Percentiles rank a stretch among this genome's conserved stretches.
Conservation (phyloP, 2,888 invertebrate species). For the Andrena dorsata region DNA sequence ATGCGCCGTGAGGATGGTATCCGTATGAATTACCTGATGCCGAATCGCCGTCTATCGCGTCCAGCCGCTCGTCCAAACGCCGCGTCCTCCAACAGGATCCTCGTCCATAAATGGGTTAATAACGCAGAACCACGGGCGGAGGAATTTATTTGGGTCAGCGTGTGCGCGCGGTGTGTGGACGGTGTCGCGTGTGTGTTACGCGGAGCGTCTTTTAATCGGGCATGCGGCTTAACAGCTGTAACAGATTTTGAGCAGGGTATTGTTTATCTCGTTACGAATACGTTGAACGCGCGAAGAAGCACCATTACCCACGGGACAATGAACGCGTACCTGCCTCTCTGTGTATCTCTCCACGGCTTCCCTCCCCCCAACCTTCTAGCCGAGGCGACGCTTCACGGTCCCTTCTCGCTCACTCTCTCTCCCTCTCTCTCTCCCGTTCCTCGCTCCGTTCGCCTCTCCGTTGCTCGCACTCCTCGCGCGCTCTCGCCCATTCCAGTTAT, state of each 20-base stretch:
- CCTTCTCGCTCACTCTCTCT: background rate
- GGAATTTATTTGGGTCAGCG: conserved; percentile 65
- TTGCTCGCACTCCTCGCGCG: conserved; percentile 11
- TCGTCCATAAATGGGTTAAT: conserved; percentile 29
- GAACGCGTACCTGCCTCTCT: conserved; percentile 59
- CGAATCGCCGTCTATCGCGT: background rate
- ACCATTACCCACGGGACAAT: conserved; percentile 66
- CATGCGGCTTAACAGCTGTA: conserved; percentile 56
- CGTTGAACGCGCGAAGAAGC: conserved; percentile 66
- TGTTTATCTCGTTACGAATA: conserved; percentile 70
- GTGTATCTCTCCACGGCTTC: conserved; percentile 35
- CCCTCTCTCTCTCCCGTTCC: background rate
- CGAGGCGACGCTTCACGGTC: background rate
- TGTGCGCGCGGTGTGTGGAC: conserved; percentile 19
- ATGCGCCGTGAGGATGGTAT: too few relatives aligned
- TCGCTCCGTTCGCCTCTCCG: conserved; percentile 2
- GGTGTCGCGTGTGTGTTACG: conserved; percentile 33
- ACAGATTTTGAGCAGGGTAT: conserved; percentile 55
- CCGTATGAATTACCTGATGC: too few relatives aligned
- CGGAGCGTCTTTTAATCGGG: conserved; percentile 55
- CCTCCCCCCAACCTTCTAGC: conserved; percentile 9
- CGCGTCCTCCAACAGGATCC: background rate
- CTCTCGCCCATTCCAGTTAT: conserved; percentile 60
- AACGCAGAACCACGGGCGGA: conserved; percentile 22
- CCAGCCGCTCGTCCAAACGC: background rate